Percentiles rank a stretch among this genome's conserved stretches.
These are phyloP conservation scores for Sebastes ruberrimus DNA, from an alignment of 2,797 vertebrate species.

Conservation along the genomic window DNA sequence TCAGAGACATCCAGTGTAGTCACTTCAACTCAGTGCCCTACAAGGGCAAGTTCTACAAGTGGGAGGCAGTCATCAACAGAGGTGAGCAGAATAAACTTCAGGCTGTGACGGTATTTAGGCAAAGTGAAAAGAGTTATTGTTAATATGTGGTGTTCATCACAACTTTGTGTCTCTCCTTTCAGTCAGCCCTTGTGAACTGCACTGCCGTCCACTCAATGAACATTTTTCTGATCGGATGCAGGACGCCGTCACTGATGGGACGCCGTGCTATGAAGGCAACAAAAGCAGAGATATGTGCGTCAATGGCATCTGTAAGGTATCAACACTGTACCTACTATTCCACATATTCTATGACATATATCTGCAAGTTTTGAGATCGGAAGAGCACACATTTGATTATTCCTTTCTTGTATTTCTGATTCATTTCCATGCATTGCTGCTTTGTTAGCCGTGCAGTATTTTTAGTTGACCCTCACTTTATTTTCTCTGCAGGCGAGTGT, in stretches of 20 bases:
- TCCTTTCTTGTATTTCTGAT: not conserved
- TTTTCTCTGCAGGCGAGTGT: constrained; percentile 20
- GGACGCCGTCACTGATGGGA: constrained; percentile 91
- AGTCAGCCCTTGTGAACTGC: constrained; percentile 94
- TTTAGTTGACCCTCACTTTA: constrained; percentile 3
- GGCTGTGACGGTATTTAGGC: not conserved
- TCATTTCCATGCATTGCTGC: not conserved
- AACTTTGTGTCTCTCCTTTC: not conserved
- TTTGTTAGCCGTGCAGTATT: not conserved
- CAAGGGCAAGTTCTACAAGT: constrained; percentile 90
- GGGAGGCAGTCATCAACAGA: constrained; percentile 88
- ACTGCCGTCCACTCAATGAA: constrained; percentile 89
- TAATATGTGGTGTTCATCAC: not conserved
- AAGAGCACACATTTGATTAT: not conserved
- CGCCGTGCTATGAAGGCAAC: constrained; percentile 86
- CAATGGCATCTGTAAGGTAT: constrained; percentile 96
- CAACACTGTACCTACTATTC: not conserved
- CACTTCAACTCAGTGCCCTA: constrained; percentile 89
- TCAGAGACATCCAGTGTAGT: constrained; percentile 91
- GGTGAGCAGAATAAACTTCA: constrained; percentile 76
- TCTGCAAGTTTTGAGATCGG: no score
- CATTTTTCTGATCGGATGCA: constrained; percentile 91
- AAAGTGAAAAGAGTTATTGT: not conserved
- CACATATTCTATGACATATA: not conserved
- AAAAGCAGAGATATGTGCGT: constrained; percentile 90